A percentile compares a stretch with the other conserved stretches of the same genome.
Evolutionary conservation across 2,888 invertebrate genomes (phyloP).

Genomic region (Junonia oenone): DNA sequence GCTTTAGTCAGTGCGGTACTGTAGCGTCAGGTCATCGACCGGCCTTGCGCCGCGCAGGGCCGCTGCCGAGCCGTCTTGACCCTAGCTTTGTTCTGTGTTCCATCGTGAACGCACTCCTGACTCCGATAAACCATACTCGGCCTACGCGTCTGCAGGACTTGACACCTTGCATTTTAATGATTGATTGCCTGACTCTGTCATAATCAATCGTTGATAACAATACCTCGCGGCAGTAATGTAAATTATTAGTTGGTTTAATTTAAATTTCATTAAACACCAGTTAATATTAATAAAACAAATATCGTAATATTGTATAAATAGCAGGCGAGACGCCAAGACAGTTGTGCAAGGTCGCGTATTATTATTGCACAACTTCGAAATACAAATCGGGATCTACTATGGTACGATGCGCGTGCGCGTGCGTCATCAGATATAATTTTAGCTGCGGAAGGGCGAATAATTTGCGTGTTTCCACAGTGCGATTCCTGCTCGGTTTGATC

Average conservation of each 20-base stretch:
- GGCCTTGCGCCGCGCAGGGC: constrained; percentile 70
- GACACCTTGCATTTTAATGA: constrained; percentile 24
- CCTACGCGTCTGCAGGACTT: constrained; percentile 37
- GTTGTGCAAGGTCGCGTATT: constrained; percentile 71
- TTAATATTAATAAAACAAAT: constrained; percentile 2
- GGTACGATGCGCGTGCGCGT: constrained; percentile 54
- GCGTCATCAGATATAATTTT: constrained; percentile 71
- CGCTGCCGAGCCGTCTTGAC: constrained; percentile 47
- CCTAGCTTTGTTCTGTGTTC: constrained; percentile 57
- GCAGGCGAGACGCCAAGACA: constrained; percentile 57
- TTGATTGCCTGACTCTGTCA: neutral
- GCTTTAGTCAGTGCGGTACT: constrained; percentile 40
- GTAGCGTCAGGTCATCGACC: constrained; percentile 66
- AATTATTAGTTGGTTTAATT: neutral
- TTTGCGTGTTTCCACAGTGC: constrained; percentile 56
- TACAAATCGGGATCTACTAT: constrained; percentile 63
- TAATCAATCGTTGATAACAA: neutral
- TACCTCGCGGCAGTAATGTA: neutral
- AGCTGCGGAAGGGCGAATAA: constrained; percentile 70
- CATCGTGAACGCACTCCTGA: constrained; percentile 35
- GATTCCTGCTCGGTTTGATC: constrained; percentile 45
- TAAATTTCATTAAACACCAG: neutral
- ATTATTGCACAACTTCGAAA: constrained; percentile 69
- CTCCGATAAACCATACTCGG: constrained; percentile 31
- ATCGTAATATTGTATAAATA: constrained; percentile 26